Evolutionary conservation across 2,797 vertebrate species (phyloP).

Genomic region (Linurgus olivaceus): DNA sequence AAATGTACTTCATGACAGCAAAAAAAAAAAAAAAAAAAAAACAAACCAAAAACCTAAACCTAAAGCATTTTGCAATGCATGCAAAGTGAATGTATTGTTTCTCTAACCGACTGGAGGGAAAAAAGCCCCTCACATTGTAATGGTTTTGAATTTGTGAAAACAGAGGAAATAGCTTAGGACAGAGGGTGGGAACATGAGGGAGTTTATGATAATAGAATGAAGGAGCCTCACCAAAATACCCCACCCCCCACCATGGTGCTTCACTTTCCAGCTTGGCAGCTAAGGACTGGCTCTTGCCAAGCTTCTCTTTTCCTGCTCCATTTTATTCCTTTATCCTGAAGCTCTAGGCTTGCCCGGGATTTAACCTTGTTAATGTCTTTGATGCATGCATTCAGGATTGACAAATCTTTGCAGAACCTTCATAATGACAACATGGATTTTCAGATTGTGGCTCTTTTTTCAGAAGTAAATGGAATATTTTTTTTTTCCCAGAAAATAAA

Average conservation of each 20-base stretch:
- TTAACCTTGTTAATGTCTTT: background rate
- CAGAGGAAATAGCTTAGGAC: background rate
- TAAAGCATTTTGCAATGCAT: background rate
- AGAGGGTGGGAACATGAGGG: background rate
- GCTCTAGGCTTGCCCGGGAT: background rate
- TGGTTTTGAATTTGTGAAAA: background rate
- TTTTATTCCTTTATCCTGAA: background rate
- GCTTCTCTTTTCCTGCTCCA: background rate
- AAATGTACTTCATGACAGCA: background rate
- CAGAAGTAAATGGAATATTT: background rate
- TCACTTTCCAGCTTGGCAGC: background rate
- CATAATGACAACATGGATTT: background rate
- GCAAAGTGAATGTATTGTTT: background rate
- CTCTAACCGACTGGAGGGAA: background rate
- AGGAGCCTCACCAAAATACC: background rate
- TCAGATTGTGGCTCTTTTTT: background rate
- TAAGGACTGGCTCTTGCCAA: background rate
- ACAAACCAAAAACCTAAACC: background rate
- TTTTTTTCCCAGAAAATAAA: rapidly evolving
- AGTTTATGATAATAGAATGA: background rate
- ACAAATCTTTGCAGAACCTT: background rate
- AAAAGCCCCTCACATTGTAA: rapidly evolving
- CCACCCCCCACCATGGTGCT: background rate
- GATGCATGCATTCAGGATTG: background rate
- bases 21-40: background rate